Evolutionary conservation across 1,140 invertebrate genomes (phyloP).

Genomic region (Nymphalis io): DNA sequence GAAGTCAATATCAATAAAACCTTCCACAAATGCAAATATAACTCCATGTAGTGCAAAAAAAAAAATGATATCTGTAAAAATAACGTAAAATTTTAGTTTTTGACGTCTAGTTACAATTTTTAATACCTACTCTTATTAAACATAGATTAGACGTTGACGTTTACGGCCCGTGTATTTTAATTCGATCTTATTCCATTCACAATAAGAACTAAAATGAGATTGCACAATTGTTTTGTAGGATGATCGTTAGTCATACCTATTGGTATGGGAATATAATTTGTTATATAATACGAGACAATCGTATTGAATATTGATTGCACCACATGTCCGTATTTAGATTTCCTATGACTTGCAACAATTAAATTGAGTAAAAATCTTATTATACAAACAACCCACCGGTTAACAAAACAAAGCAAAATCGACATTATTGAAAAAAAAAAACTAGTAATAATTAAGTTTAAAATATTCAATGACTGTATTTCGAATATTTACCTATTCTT

Average conservation of each 20-base stretch:
- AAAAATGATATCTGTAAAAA: too few relatives aligned
- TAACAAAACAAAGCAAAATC: too few relatives aligned
- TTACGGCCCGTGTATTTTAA: background rate
- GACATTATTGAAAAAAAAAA: too few relatives aligned
- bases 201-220: background rate
- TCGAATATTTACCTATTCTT: too few relatives aligned
- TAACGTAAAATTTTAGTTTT: background rate
- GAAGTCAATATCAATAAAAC: too few relatives aligned
- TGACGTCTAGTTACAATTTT: background rate
- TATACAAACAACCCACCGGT: background rate
- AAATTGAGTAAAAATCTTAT: background rate
- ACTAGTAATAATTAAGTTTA: too few relatives aligned
- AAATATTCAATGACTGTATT: background rate
- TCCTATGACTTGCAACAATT: background rate
- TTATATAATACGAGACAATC: background rate
- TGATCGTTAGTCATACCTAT: background rate
- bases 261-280: slow-evolving; percentile 7
- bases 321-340: slow-evolving; percentile 1
- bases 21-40: too few relatives aligned
- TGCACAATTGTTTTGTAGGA: background rate
- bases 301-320: slow-evolving; percentile 6
- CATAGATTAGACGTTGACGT: background rate
- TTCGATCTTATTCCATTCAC: background rate
- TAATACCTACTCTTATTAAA: background rate
- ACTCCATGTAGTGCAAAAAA: too few relatives aligned